These are phyloP conservation scores for Sebastes hubbsi DNA, from an alignment of 2,797 vertebrate genomes.

Conservation along the genomic window DNA sequence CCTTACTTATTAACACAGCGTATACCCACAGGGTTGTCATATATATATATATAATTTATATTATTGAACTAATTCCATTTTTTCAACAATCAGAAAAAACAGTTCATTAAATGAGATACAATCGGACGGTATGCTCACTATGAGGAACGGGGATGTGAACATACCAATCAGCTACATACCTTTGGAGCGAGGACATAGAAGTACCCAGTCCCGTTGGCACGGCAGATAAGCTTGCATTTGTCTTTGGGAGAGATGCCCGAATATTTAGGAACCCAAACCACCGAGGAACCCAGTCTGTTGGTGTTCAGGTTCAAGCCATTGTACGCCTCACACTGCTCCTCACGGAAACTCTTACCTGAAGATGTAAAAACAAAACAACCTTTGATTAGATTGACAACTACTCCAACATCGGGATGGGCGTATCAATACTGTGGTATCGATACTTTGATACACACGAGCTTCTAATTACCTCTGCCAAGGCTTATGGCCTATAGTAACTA, in stretches of 20 bases:
- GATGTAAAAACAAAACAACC: background rate
- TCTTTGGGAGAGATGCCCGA: conserved; percentile 92
- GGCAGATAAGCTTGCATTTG: conserved; percentile 96
- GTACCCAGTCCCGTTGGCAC: conserved; percentile 96
- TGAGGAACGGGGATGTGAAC: background rate
- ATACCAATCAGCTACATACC: conserved; percentile 70
- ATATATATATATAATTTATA: background rate
- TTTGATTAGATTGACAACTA: background rate
- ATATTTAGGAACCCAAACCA: conserved; percentile 96
- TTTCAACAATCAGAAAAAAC: background rate
- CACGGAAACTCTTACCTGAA: conserved; percentile 92
- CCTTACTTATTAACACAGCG: background rate
- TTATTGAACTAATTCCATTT: background rate
- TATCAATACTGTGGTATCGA: no score
- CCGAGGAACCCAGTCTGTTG: conserved; percentile 88
- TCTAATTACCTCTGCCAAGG: no score
- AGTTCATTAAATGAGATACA: background rate
- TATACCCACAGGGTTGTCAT: background rate
- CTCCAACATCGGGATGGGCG: background rate
- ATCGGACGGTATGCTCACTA: background rate
- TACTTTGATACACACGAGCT: no score
- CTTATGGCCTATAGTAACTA: no score
- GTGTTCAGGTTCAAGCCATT: conserved; percentile 95
- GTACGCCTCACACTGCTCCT: conserved; percentile 95
- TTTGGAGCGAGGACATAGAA: conserved; percentile 95